These are phyloP conservation scores for Fistularia tabacaria DNA, from an alignment of 2,797 vertebrate genomes.

Conservation along the genomic window DNA sequence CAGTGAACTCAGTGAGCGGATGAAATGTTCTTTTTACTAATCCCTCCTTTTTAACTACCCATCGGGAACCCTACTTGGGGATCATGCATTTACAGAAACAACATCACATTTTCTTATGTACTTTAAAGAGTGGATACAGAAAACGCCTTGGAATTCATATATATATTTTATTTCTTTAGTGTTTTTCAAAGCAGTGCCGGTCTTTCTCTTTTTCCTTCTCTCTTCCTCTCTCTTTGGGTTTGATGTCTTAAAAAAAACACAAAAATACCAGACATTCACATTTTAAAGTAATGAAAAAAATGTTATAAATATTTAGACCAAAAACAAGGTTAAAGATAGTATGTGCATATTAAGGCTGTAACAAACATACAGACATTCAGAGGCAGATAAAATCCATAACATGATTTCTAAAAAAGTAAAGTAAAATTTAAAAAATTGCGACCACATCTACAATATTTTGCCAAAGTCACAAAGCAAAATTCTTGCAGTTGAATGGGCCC, in stretches of 20 bases:
- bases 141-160: too few species aligned
- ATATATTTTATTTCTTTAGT: too few species aligned
- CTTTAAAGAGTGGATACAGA: slow-evolving; percentile 67
- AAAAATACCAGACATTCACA: slow-evolving; percentile 88
- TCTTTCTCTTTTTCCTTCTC: too few species aligned
- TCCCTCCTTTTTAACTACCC: neutral
- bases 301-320: slow-evolving; percentile 89
- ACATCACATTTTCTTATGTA: slow-evolving; percentile 88
- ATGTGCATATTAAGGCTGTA: slow-evolving; percentile 82
- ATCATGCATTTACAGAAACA: slow-evolving; percentile 43
- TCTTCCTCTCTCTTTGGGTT: slow-evolving; percentile 49
- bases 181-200: too few species aligned
- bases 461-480: slow-evolving; percentile 41
- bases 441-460: slow-evolving; percentile 35
- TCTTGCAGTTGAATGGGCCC: slow-evolving; percentile 47
- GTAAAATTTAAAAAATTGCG: slow-evolving; percentile 25
- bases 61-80: neutral
- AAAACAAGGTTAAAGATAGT: slow-evolving; percentile 68
- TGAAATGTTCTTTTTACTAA: neutral
- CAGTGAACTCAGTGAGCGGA: neutral
- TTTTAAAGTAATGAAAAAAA: slow-evolving; percentile 80
- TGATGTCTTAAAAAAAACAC: slow-evolving; percentile 71
- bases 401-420: slow-evolving; percentile 17
- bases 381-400: slow-evolving; percentile 42
- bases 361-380: slow-evolving; percentile 59